Conservation (phyloP, 2,797 vertebrate species). For the Sparidentex hasta region DNA sequence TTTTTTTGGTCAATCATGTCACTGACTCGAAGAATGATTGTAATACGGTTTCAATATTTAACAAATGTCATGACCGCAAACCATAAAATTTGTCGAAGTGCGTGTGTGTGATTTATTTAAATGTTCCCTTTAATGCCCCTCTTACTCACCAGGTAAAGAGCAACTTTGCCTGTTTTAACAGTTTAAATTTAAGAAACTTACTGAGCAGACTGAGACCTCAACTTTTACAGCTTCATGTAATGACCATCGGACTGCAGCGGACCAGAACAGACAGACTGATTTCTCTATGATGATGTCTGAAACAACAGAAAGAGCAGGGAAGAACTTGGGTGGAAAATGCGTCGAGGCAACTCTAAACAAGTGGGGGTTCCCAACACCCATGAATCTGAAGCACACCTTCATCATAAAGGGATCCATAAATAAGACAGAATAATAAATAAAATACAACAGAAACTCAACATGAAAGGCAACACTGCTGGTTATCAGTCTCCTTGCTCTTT, state of each 20-base stretch:
- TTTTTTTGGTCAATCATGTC: constrained; percentile 13
- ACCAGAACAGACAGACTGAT: constrained; percentile 27
- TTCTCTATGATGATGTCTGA: constrained; percentile 34
- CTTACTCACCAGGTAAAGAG: constrained; percentile 23
- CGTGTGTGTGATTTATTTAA: constrained; percentile 14
- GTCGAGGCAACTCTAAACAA: constrained; percentile 67
- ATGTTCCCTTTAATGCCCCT: constrained; percentile 3
- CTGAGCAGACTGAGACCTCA: constrained; percentile 37
- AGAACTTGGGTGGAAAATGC: constrained; percentile 53
- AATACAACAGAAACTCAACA: constrained; percentile 73
- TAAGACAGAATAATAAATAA: constrained; percentile 78
- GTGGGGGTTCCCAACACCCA: constrained; percentile 56
- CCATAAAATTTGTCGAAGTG: constrained; percentile 20
- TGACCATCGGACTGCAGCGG: constrained; percentile 29
- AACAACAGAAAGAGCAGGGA: constrained; percentile 46
- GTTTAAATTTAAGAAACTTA: constrained; percentile 35
- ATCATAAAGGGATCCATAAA: constrained; percentile 80
- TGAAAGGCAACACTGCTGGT: constrained; percentile 87
- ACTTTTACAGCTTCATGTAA: constrained; percentile 38
- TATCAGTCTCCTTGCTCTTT: constrained; percentile 72
- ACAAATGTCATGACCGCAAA: constrained; percentile 25
- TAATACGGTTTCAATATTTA: constrained; percentile 4
- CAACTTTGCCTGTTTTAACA: background rate
- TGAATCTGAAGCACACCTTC: constrained; percentile 69
- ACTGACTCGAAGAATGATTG: constrained; percentile 17